Base-by-base conservation (phyloP, 1,140 invertebrate species). In the Drosophila paulistorum region DNA sequence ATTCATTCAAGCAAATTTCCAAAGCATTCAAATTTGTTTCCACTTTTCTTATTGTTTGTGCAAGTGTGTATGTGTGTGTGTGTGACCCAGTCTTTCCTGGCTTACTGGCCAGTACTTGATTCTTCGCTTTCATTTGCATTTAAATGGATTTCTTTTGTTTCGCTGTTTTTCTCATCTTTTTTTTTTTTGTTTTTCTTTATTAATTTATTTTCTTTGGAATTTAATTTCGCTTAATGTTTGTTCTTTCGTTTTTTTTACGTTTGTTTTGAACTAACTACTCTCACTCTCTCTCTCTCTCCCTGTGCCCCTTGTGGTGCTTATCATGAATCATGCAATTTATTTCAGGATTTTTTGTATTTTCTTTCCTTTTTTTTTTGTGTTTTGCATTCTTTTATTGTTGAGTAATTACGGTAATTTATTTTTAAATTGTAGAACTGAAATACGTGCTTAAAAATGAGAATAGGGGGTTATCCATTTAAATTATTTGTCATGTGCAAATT, bases 121-220 rank as follows among this genome's bases (percentile, higher is more conserved):
- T 84, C 63, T 54, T 37, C 14, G 57, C 57, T 30, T 60, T 71
- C 30, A 77, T 81, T 84, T 81, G 71, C 77, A 85, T 85, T 83
- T 76, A 85, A 85, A 81, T 84, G 37, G 68, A 60, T 81, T 85
- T 85, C 70, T 67, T 71, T 77, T 74, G 73, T 70, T 77, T 69
- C 55, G 13, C 14, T 71, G 74, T 65, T 20, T 58, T 48, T 55
- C 30, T 33, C 37, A 5, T 59, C 13, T 23, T 33, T 10, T 51
- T n/a, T 65, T 68, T 77, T 69, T 80, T 23, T 33, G 7, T 51
- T n/a, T 65, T 42, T 71, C 71, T 77, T 69, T 80, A 71, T 80
- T 71, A 84, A 67, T 79, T 71, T 77, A 76, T 79, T 65, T 84
- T 68, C 73, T 74, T 66, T 51, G 51, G 59, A 68, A 77, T 84